A percentile compares a stretch with the other conserved stretches of the same genome.
phyloP scores from a whole-genome alignment of 2,888 invertebrate species.

The Diplolepis rosae region DNA sequence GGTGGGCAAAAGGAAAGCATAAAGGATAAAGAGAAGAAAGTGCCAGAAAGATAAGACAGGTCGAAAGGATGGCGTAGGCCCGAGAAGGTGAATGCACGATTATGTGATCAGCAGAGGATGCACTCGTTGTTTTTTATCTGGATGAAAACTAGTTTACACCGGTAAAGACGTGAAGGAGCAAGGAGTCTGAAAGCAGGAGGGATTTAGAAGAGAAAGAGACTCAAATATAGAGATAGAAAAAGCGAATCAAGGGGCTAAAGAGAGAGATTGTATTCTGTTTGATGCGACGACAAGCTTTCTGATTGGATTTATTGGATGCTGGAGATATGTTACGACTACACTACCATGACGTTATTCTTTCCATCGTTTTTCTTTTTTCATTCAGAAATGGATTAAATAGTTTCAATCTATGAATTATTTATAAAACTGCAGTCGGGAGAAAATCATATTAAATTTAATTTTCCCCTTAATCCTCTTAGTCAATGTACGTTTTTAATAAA shows the following conservation, averaged over 20 bases:
- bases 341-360: slow-evolving; percentile 4
- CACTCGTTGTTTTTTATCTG: slow-evolving; percentile 53
- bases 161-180: slow-evolving; percentile 44
- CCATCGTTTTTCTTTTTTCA: neutral
- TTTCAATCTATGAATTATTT: neutral
- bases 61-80: slow-evolving; percentile 50
- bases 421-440: too few relatives aligned
- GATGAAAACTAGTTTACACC: slow-evolving; percentile 66
- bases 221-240: slow-evolving; percentile 19
- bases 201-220: slow-evolving; percentile 18
- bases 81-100: slow-evolving; percentile 69
- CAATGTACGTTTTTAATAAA: too few relatives aligned
- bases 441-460: too few relatives aligned
- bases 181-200: slow-evolving; percentile 46
- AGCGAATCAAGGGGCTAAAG: slow-evolving; percentile 32
- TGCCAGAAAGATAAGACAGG: slow-evolving; percentile 47
- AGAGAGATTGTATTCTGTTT: slow-evolving; percentile 44
- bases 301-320: slow-evolving; percentile 62
- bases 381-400: neutral
- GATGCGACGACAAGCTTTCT: slow-evolving; percentile 63
- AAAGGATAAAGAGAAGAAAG: slow-evolving; percentile 40
- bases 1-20: slow-evolving; percentile 26
- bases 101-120: slow-evolving; percentile 70
- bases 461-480: too few relatives aligned
- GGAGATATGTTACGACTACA: slow-evolving; percentile 49